Conservation (phyloP, 2,113 vertebrate species). For the Ameiurus melas region DNA sequence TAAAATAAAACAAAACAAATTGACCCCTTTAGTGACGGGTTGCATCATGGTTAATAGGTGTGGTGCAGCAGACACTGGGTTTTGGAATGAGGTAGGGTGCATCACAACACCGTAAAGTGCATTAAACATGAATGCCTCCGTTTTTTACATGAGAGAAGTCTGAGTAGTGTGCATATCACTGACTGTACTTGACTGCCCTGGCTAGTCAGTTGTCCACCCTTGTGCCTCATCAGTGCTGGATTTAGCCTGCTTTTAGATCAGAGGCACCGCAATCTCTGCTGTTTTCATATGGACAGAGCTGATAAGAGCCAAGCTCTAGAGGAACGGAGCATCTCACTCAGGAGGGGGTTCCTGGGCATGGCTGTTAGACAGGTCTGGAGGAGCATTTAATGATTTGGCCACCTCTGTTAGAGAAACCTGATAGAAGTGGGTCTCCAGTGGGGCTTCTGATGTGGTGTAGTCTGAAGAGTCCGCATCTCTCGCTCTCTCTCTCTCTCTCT, state of each 20-base stretch:
- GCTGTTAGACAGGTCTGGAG: conserved; percentile 26
- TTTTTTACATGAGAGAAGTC: background rate
- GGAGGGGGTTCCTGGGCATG: conserved; percentile 25
- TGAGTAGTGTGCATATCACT: background rate
- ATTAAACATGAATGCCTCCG: background rate
- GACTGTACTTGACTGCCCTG: background rate
- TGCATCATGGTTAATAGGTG: background rate
- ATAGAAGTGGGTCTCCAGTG: conserved; percentile 47
- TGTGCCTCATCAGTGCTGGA: background rate
- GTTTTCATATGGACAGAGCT: conserved; percentile 39
- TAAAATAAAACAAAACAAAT: background rate
- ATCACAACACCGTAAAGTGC: background rate
- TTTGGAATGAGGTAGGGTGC: background rate
- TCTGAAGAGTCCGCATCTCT: conserved; percentile 16
- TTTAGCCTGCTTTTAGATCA: conserved; percentile 15
- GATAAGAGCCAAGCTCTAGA: conserved; percentile 40
- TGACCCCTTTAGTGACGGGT: background rate
- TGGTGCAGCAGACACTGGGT: background rate
- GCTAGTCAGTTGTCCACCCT: background rate
- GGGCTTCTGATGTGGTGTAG: conserved; percentile 43
- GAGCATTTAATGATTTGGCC: conserved; percentile 48
- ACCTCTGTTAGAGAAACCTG: conserved; percentile 40
- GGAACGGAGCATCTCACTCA: conserved; percentile 24
- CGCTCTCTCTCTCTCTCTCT: too few relatives aligned
- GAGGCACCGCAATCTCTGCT: background rate